Evolutionary conservation across 2,797 vertebrate genomes (phyloP).

Genomic region (Bovichtus diacanthus): DNA sequence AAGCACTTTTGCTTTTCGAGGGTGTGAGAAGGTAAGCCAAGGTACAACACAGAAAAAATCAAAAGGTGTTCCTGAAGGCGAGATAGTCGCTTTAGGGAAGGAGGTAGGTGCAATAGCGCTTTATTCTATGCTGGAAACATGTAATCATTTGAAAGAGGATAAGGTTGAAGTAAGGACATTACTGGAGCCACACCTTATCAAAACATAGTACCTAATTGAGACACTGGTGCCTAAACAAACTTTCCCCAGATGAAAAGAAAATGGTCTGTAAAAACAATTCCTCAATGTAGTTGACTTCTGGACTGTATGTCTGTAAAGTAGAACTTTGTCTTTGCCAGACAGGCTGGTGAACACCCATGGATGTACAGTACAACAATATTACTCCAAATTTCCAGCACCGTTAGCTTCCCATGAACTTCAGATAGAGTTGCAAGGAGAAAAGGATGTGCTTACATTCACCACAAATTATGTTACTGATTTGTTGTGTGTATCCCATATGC

Average conservation of each 20-base stretch:
- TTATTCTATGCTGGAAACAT: conserved; percentile 71
- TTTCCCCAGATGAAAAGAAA: conserved; percentile 72
- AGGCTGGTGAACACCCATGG: no score
- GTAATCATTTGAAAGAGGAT: conserved; percentile 78
- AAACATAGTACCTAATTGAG: conserved; percentile 75
- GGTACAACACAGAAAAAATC: conserved; percentile 32
- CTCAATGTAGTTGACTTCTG: conserved; percentile 59
- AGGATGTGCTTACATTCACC: neutral
- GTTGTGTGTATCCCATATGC: conserved; percentile 4
- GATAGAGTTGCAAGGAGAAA: conserved; percentile 23
- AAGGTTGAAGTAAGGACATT: conserved; percentile 69
- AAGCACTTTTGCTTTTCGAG: conserved; percentile 53
- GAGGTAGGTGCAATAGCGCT: conserved; percentile 49
- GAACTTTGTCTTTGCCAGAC: no score
- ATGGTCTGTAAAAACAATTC: conserved; percentile 65
- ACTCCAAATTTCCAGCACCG: conserved; percentile 56
- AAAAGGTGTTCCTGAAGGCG: conserved; percentile 50
- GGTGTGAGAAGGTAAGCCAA: conserved; percentile 53
- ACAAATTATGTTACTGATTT: conserved; percentile 16
- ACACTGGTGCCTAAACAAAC: conserved; percentile 73
- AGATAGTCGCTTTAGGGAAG: conserved; percentile 55
- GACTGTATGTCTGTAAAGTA: no score
- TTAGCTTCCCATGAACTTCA: conserved; percentile 21
- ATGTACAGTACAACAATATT: conserved; percentile 67
- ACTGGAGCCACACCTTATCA: conserved; percentile 77